Evolutionary conservation across 1,140 invertebrate species (phyloP).

Genomic region (Arctopsyche grandis): DNA sequence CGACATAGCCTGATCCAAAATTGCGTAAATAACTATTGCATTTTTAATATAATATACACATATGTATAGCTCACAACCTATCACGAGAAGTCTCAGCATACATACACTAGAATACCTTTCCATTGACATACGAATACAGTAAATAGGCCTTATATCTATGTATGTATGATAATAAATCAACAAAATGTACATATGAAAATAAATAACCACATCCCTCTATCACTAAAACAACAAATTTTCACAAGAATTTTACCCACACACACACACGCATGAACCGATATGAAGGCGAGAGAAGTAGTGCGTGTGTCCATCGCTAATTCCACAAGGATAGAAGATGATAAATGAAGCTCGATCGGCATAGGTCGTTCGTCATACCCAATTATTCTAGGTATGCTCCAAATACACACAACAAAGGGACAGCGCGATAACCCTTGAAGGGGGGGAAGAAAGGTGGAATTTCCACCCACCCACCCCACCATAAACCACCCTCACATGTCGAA

Average conservation of each 20-base stretch:
- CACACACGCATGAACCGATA: background rate
- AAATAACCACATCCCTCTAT: too few species aligned
- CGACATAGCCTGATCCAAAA: too few species aligned
- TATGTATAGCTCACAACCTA: too few species aligned
- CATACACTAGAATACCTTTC: too few species aligned
- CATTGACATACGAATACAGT: too few species aligned
- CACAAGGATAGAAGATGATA: constrained; percentile 20
- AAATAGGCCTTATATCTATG: too few species aligned
- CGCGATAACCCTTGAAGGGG: background rate
- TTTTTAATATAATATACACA: too few species aligned
- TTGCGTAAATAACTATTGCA: too few species aligned
- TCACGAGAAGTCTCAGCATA: too few species aligned
- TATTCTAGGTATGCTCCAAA: constrained; percentile 31
- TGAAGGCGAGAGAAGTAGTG: background rate
- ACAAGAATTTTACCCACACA: background rate
- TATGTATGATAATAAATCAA: too few species aligned
- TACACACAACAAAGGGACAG: constrained; percentile 10
- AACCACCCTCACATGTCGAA: background rate
- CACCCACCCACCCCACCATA: background rate
- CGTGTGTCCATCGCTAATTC: constrained; percentile 1
- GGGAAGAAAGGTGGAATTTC: background rate
- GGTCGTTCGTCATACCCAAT: constrained; percentile 38
- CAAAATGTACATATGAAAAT: too few species aligned
- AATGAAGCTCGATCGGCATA: constrained; percentile 27
- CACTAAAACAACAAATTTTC: too few species aligned